Evolutionary conservation across 1,140 invertebrate species (phyloP).

Genomic region (Drosophila gunungcola): DNA sequence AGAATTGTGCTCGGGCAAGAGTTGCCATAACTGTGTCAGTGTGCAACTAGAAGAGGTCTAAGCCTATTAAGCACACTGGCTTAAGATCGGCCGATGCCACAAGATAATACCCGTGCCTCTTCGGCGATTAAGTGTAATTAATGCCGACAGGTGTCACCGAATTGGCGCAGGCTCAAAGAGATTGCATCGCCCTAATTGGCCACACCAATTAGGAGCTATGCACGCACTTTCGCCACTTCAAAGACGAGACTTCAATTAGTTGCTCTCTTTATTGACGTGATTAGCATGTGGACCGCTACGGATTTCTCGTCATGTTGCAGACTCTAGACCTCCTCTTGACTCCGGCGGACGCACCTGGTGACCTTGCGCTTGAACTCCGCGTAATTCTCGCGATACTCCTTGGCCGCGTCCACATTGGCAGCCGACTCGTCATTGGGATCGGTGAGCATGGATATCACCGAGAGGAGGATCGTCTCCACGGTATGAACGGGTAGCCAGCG

Average conservation of each 20-base stretch:
- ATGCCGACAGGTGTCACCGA: slow-evolving; percentile 62
- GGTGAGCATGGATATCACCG: slow-evolving; percentile 99
- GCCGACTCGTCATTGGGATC: slow-evolving; percentile 99
- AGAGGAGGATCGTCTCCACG: slow-evolving; percentile 99
- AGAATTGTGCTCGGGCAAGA: slow-evolving; percentile 4
- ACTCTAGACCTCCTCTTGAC: slow-evolving; percentile 65
- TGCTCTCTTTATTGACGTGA: slow-evolving; percentile 54
- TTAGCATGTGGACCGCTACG: slow-evolving; percentile 11
- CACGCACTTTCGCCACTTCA: slow-evolving; percentile 28
- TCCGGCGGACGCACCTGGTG: slow-evolving; percentile 97
- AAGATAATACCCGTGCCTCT: slow-evolving; percentile 26
- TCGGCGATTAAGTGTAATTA: slow-evolving; percentile 67
- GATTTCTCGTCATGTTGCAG: background rate
- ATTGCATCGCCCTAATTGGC: slow-evolving; percentile 58
- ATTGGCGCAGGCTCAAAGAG: slow-evolving; percentile 58
- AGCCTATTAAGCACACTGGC: slow-evolving; percentile 57
- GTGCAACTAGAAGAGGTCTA: slow-evolving; percentile 50
- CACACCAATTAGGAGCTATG: slow-evolving; percentile 44
- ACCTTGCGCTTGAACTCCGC: slow-evolving; percentile 98
- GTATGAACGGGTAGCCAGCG: slow-evolving; percentile 99
- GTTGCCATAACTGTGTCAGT: slow-evolving; percentile 49
- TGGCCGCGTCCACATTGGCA: slow-evolving; percentile 99
- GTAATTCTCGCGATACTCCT: slow-evolving; percentile 90
- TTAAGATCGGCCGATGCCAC: slow-evolving; percentile 62
- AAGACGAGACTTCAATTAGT: slow-evolving; percentile 34